Evolutionary conservation across 1,140 invertebrate species (phyloP), one percentile per base, ranked within the genome.

Genomic region (Trypoxylus dichotomus): DNA sequence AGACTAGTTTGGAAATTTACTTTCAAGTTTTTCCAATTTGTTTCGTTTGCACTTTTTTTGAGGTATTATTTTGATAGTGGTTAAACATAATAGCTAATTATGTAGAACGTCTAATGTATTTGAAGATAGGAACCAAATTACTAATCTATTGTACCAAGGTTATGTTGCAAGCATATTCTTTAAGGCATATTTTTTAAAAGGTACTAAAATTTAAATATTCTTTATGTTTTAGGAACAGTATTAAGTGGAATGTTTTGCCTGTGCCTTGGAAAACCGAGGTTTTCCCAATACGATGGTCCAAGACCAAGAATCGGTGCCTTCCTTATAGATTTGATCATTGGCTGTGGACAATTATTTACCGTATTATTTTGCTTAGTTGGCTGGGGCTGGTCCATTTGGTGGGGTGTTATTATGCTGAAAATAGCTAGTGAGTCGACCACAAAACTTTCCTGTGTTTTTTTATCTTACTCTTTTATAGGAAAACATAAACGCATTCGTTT

Each of bases 381-480:
- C 3, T 98, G 97, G 97, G 96, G 97, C 79, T 98, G 97, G 97
- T 97, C 96, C 37, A 93, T 98, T 75, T 97, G 95, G 90, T 98
- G 97, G 97, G 97, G 96, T 21, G 91, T 96, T 77, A 95, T 96
- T 80, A 95, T 98, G 91, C 86, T 96, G 13, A 92, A 90, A 83
- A 87, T 94, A 85, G 92, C 94, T 81, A 90, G 92, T 93, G 85
- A 90, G 91, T 89, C 10, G 21, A 60, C 42, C 21, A 75, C 10
- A 25, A 63, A 32, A 63, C 21, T 58, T 63, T 58, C 6, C 8
- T 5, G n/a, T 19, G 15, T 8, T 2, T 27, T 76, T 60, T 29
- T 27, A 13, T 37, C n/a, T 71, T 41, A 41, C 21, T 41, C 43
- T 27, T 43, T 42, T 72, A 77, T 29, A 78, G 77, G 58, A 60